A percentile compares a stretch with the other conserved stretches of the same genome.
Evolutionary conservation across 2,113 vertebrate species (phyloP).

Genomic region (Apaloderma vittatum): DNA sequence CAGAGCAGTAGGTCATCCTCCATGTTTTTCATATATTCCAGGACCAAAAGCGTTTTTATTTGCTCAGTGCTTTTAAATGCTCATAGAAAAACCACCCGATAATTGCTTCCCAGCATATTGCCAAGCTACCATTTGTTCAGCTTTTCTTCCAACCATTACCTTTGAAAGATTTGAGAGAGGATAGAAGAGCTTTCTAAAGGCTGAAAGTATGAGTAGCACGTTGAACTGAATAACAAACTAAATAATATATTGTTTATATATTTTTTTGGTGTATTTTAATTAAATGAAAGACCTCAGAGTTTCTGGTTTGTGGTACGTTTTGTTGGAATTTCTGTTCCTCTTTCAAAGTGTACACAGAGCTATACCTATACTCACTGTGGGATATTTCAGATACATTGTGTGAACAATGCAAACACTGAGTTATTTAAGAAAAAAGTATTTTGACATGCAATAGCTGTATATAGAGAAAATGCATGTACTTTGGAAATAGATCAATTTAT

Average conservation of each 20-base stretch:
- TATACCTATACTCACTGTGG: not conserved
- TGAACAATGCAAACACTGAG: not conserved
- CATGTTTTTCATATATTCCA: not conserved
- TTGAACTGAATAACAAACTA: not conserved
- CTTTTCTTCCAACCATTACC: not conserved
- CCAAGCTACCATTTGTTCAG: not conserved
- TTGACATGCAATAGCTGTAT: not conserved
- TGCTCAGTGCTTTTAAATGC: not conserved
- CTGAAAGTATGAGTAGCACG: not conserved
- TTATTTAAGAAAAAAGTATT: slow-evolving; percentile 24
- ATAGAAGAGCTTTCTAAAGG: not conserved
- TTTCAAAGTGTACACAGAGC: not conserved
- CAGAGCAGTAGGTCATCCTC: not conserved
- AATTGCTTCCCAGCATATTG: not conserved
- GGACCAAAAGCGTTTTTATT: not conserved
- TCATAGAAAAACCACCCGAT: not conserved
- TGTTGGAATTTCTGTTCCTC: not conserved
- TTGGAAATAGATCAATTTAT: slow-evolving; percentile 1
- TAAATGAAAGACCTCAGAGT: not conserved
- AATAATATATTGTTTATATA: not conserved
- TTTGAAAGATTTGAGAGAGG: not conserved
- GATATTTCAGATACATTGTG: not conserved
- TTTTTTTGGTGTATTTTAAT: not conserved
- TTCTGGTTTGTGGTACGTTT: not conserved
- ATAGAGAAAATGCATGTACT: not conserved